Base-by-base conservation (phyloP, 2,797 vertebrate species). In the Rhodeus uyekii region DNA sequence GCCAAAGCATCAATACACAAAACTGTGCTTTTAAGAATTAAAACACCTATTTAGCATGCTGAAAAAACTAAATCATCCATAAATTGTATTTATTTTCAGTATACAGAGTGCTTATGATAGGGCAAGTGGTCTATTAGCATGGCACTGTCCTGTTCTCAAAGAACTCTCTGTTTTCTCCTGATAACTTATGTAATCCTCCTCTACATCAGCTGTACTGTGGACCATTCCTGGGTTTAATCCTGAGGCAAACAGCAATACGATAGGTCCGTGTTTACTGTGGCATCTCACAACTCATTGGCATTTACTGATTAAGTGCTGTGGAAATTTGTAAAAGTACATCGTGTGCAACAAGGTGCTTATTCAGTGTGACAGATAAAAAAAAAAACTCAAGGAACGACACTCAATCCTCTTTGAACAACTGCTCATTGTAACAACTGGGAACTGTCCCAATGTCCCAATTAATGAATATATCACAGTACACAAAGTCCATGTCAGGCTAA, bases 361-460 rank as follows among this genome's bases (percentile, higher is more conserved):
- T 84, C 82, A 86, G 29, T 68, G 68, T 46, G 36, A 79, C 53
- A 76, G 67, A 78, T 76, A 16, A 64, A 61, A 82, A 81, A 86
- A 65, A 78, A n/a, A 50, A 63, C 46, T 82, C 55, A 71, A 76
- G 78, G 71, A 85, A 80, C 19, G 71, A 80, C 53, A 82, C 68
- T 58, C 67, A 46, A 87, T 82, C 85, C 63, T 53, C 68, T 83
- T 67, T 80, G 78, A 87, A 87, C 84, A 87, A 86, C 63, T 83
- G 84, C 55, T 84, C 83, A 81, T 83, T 87, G 87, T 87, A 78
- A 83, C 32, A 36, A 86, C 73, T 81, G 83, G 84, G 87, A 86
- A 78, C 77, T 63, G 61, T 82, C 74, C 80, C 83, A 86, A 44
- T 71, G 80, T 80, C 65, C 73, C 79, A 85, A 86, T 86, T 69